Conservation (phyloP, 1,140 invertebrate species). For the Pseudomyrmex flavicornis region DNA sequence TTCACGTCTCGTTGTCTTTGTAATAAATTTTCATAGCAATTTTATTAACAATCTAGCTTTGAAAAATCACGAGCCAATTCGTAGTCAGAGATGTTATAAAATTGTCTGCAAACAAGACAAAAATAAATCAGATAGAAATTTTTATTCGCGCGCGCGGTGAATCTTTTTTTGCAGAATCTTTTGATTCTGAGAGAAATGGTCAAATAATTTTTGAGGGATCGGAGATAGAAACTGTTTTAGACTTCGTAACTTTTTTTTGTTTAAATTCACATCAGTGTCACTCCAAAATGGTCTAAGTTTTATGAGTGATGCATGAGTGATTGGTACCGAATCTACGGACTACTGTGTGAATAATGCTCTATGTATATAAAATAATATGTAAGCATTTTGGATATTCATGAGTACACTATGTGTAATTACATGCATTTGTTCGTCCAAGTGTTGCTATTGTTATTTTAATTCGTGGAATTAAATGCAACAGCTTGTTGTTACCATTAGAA, state of each 20-base stretch:
- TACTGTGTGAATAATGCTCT: conserved; percentile 79
- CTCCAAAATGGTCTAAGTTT: conserved; percentile 70
- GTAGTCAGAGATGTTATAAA: no score
- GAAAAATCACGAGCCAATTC: no score
- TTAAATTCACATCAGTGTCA: conserved; percentile 63
- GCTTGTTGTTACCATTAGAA: conserved; percentile 19
- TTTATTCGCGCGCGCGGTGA: no score
- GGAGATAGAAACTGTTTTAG: no score
- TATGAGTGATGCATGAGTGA: conserved; percentile 76
- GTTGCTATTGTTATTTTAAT: conserved; percentile 22
- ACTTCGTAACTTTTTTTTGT: neutral
- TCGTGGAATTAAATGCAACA: neutral
- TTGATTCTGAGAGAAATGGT: no score
- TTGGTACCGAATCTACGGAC: conserved; percentile 78
- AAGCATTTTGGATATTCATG: conserved; percentile 67
- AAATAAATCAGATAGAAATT: no score
- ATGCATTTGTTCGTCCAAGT: conserved; percentile 56
- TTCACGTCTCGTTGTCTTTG: no score
- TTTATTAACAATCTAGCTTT: no score
- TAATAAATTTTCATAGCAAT: no score
- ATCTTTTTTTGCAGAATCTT: no score
- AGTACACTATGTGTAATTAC: conserved; percentile 57
- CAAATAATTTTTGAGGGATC: no score
- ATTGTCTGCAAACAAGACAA: no score
- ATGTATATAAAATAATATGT: conserved; percentile 80